phyloP scores from a whole-genome alignment of 2,888 invertebrate species.

The Rhingia campestris region DNA sequence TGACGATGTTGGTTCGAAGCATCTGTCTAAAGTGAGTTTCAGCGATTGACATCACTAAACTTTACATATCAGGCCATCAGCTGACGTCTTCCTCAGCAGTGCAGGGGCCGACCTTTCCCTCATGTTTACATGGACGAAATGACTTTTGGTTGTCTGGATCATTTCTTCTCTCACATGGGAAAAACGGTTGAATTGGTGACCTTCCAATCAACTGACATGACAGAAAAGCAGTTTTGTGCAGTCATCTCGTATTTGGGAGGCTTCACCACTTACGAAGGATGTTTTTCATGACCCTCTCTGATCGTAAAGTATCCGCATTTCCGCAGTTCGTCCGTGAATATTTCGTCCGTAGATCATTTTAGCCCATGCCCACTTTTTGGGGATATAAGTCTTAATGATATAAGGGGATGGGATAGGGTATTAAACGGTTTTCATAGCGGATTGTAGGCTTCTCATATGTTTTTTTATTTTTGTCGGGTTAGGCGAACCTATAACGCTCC shows the following conservation, averaged over 20 bases:
- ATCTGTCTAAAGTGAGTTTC: slow-evolving; percentile 85
- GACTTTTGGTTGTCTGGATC: slow-evolving; percentile 80
- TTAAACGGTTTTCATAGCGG: too few species aligned
- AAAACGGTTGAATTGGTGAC: slow-evolving; percentile 84
- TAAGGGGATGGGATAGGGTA: too few species aligned
- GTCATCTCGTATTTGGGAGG: slow-evolving; percentile 85
- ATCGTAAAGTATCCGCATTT: slow-evolving; percentile 84
- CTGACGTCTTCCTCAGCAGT: slow-evolving; percentile 77
- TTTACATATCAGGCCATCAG: slow-evolving; percentile 79
- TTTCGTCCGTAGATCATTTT: slow-evolving; percentile 86
- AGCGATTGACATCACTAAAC: slow-evolving; percentile 79
- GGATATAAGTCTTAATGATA: slow-evolving; percentile 85
- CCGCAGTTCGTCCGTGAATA: slow-evolving; percentile 83
- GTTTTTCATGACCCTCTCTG: slow-evolving; percentile 87
- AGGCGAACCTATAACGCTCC: too few species aligned
- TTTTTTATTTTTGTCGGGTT: too few species aligned
- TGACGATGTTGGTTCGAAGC: slow-evolving; percentile 88
- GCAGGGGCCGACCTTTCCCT: slow-evolving; percentile 78
- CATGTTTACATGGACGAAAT: slow-evolving; percentile 80
- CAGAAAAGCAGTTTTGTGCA: slow-evolving; percentile 86
- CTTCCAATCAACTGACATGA: slow-evolving; percentile 86
- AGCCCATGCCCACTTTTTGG: slow-evolving; percentile 87
- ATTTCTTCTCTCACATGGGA: slow-evolving; percentile 86
- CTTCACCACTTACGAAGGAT: slow-evolving; percentile 86
- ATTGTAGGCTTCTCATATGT: too few species aligned